Evolutionary conservation across 1,140 invertebrate genomes (phyloP).

Genomic region (Magallana angulata): DNA sequence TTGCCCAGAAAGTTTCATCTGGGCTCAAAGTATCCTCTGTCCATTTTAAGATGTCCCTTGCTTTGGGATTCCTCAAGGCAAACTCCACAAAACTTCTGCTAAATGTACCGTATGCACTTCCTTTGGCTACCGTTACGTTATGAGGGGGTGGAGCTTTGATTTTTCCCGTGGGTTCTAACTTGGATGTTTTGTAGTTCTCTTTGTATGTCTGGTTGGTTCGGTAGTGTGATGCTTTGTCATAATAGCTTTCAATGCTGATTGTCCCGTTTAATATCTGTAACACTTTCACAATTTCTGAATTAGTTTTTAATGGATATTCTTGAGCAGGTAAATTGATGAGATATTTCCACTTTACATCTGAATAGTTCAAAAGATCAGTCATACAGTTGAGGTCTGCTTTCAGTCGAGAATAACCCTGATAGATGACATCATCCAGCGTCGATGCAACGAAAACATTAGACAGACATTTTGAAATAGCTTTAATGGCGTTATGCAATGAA

Average conservation of each 20-base stretch:
- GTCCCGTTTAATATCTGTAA: slow-evolving; percentile 69
- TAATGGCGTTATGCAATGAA: slow-evolving; percentile 59
- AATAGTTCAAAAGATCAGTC: slow-evolving; percentile 60
- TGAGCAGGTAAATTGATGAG: slow-evolving; percentile 73
- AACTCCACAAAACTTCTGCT: slow-evolving; percentile 72
- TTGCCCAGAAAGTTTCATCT: slow-evolving; percentile 77
- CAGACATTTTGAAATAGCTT: slow-evolving; percentile 67
- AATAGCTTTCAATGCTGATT: slow-evolving; percentile 67
- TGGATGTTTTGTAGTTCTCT: background rate
- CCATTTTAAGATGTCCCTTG: slow-evolving; percentile 71
- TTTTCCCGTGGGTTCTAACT: background rate
- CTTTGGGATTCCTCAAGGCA: slow-evolving; percentile 60
- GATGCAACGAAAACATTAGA: slow-evolving; percentile 72
- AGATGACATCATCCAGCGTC: slow-evolving; percentile 66
- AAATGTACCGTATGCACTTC: slow-evolving; percentile 74
- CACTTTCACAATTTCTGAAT: slow-evolving; percentile 74
- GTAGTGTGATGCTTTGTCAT: slow-evolving; percentile 13
- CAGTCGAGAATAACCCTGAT: slow-evolving; percentile 63
- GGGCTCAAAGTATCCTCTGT: slow-evolving; percentile 68
- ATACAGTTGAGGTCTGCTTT: slow-evolving; percentile 73
- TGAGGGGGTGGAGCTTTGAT: slow-evolving; percentile 59
- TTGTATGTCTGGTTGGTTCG: slow-evolving; percentile 53
- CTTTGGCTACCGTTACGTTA: slow-evolving; percentile 72
- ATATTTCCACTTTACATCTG: slow-evolving; percentile 66
- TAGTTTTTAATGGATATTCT: slow-evolving; percentile 73